These are phyloP conservation scores for Cotesia typhae DNA, from an alignment of 1,140 invertebrate genomes.

Conservation along the genomic window DNA sequence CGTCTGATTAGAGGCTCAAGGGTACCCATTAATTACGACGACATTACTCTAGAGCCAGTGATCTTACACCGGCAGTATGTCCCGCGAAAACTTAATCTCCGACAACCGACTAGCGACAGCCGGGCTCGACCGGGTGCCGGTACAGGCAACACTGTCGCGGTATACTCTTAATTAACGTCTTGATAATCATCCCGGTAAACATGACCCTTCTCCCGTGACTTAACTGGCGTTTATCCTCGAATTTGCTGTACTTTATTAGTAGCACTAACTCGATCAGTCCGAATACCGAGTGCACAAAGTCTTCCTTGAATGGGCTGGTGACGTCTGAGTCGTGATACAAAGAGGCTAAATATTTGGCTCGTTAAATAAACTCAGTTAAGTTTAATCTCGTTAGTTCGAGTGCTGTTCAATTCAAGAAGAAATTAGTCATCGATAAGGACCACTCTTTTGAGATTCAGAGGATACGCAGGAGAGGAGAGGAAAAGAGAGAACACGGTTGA, in stretches of 20 bases:
- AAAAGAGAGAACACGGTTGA: too few relatives aligned
- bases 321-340: too few relatives aligned
- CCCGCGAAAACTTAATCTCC: slow-evolving; percentile 42
- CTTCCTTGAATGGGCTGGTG: too few relatives aligned
- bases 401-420: not conserved
- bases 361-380: not conserved
- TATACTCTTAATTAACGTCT: slow-evolving; percentile 35
- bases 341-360: too few relatives aligned
- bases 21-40: slow-evolving; percentile 47
- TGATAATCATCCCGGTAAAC: slow-evolving; percentile 36
- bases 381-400: slow-evolving; percentile 5
- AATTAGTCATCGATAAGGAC: slow-evolving; percentile 16
- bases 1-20: slow-evolving; percentile 59
- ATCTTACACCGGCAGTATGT: slow-evolving; percentile 29
- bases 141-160: not conserved
- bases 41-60: slow-evolving; percentile 38
- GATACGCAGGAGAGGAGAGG: not conserved
- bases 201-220: slow-evolving; percentile 11
- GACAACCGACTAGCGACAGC: slow-evolving; percentile 21
- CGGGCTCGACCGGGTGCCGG: too few relatives aligned
- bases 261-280: slow-evolving; percentile 11
- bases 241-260: slow-evolving; percentile 10
- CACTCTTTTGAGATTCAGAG: not conserved
- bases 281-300: slow-evolving; percentile 2
- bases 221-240: slow-evolving; percentile 16